Conservation (phyloP, 2,797 vertebrate genomes). For the Neopelma chrysocephalum region DNA sequence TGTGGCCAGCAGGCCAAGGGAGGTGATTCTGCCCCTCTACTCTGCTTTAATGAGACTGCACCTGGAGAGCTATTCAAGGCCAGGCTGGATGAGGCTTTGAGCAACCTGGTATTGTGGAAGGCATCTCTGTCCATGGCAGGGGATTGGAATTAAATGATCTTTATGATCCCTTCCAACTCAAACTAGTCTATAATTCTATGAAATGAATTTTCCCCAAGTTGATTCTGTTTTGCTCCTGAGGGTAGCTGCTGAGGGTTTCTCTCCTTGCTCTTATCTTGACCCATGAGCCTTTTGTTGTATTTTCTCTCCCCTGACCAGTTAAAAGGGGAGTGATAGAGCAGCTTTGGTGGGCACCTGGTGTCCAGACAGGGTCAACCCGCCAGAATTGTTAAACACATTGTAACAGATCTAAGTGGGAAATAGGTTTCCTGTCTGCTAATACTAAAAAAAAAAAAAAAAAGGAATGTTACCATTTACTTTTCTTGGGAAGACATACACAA, state of each 20-base stretch:
- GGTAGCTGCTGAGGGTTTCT: background rate
- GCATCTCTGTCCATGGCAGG: background rate
- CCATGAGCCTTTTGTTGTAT: background rate
- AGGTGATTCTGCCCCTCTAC: background rate
- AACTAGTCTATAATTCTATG: background rate
- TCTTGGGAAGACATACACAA: background rate
- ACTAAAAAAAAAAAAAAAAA: background rate
- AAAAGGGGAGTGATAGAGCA: background rate
- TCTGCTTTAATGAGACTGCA: background rate
- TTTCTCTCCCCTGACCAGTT: background rate
- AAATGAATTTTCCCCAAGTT: background rate
- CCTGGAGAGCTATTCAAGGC: background rate
- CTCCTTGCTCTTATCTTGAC: background rate
- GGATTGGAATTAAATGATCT: background rate
- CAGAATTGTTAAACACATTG: background rate
- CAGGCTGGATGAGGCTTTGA: background rate
- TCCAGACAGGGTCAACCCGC: background rate
- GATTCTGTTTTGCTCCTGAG: background rate
- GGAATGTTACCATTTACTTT: background rate
- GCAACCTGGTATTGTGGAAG: background rate
- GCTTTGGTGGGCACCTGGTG: background rate
- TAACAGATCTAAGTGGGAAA: background rate
- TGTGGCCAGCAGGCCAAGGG: background rate
- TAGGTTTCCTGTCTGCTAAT: background rate
- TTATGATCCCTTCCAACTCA: background rate